These are phyloP conservation scores for Machaerirhynchus nigripectus DNA, from an alignment of 2,113 vertebrate genomes.

Conservation along the genomic window DNA sequence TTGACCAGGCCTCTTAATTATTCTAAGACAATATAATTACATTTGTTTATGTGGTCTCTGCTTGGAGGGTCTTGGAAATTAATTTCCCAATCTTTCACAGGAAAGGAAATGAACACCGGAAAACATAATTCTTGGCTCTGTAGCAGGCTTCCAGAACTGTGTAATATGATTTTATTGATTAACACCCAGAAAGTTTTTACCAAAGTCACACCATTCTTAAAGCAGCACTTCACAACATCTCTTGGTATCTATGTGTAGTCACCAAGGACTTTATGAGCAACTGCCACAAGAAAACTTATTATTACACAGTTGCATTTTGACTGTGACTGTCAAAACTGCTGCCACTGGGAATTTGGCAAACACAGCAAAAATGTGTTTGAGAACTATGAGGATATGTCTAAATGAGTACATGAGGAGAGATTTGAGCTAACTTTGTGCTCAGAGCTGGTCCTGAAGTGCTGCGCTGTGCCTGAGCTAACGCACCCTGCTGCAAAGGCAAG, in stretches of 20 bases:
- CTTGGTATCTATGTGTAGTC: not conserved
- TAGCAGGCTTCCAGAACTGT: not conserved
- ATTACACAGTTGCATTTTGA: conserved; percentile 43
- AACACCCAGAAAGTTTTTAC: not conserved
- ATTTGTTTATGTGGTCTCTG: not conserved
- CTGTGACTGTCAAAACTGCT: conserved; percentile 24
- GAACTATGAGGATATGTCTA: not conserved
- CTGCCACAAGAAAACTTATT: not conserved
- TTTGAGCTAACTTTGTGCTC: not conserved
- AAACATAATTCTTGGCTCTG: not conserved
- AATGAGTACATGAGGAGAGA: not conserved
- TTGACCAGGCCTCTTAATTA: not conserved
- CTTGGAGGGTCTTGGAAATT: not conserved
- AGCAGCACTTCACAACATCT: not conserved
- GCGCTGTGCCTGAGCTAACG: not conserved
- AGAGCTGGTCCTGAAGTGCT: not conserved
- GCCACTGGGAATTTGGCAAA: conserved; percentile 14
- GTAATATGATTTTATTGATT: not conserved
- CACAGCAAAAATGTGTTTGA: not conserved
- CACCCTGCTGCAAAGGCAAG: not conserved
- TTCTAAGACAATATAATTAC: not conserved
- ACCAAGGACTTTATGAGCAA: not conserved
- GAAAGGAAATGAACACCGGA: not conserved
- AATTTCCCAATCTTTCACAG: not conserved
- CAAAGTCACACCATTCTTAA: not conserved